These are phyloP conservation scores for Eudemis profundana DNA, from an alignment of 2,888 invertebrate species.

Conservation along the genomic window DNA sequence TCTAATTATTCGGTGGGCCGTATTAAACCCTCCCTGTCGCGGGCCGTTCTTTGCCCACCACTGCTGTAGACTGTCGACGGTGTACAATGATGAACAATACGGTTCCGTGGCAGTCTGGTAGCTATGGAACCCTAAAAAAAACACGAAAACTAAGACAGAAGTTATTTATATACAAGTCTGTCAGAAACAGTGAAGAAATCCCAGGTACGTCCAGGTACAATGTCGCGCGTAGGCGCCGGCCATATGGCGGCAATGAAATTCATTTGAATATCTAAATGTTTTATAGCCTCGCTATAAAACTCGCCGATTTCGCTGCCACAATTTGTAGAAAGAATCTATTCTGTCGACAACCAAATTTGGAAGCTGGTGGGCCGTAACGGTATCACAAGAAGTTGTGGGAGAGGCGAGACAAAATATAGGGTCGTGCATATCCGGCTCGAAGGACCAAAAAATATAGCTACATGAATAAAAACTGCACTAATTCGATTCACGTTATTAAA, in stretches of 20 bases:
- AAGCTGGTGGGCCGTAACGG: not conserved
- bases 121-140: no score
- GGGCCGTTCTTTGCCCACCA: no score
- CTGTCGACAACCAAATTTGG: not conserved
- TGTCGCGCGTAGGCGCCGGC: conserved; percentile 56
- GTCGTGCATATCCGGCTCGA: no score
- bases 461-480: no score
- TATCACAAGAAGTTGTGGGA: not conserved
- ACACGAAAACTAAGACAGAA: not conserved
- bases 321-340: conserved; percentile 18
- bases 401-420: no score
- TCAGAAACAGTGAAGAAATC: conserved; percentile 36
- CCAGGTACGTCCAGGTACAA: conserved; percentile 51
- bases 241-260: conserved; percentile 55
- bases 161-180: not conserved
- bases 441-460: no score
- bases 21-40: no score
- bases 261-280: conserved; percentile 41
- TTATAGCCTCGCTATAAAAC: conserved; percentile 45
- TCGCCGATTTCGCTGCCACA: conserved; percentile 30
- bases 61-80: no score
- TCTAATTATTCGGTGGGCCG: no score
- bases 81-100: no score
- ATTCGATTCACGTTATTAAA: no score
- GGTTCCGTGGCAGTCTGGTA: no score